phyloP scores from a whole-genome alignment of 2,797 vertebrate species.

The Glossophaga mutica region DNA sequence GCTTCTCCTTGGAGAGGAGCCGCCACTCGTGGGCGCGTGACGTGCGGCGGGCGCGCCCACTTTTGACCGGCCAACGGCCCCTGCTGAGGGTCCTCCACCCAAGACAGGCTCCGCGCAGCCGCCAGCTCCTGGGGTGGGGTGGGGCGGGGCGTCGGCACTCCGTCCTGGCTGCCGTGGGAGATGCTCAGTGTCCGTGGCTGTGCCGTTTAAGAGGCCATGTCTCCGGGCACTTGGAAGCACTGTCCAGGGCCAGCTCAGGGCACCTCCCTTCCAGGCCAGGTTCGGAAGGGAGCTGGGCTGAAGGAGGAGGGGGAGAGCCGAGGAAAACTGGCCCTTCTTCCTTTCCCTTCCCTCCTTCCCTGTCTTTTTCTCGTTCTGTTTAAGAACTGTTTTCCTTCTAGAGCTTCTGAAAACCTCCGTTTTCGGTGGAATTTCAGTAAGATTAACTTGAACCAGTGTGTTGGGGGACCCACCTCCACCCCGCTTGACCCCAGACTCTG shows the following conservation, averaged over 20 bases:
- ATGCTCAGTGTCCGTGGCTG: neutral
- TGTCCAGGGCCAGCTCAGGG: neutral
- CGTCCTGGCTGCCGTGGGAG: neutral
- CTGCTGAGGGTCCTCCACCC: no score
- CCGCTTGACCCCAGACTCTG: neutral
- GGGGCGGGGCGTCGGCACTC: no score
- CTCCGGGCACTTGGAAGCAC: neutral
- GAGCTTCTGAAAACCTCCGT: neutral
- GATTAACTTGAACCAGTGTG: neutral
- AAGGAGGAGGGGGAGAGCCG: neutral
- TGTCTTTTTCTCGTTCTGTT: neutral
- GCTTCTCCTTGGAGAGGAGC: neutral
- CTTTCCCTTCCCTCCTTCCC: neutral
- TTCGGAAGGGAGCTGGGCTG: neutral
- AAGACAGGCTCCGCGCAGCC: no score
- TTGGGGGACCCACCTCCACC: neutral
- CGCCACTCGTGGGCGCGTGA: accelerated
- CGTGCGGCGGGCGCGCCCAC: accelerated
- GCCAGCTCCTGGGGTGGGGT: neutral
- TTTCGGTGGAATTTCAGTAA: neutral
- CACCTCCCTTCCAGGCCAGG: neutral
- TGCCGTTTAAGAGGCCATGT: neutral
- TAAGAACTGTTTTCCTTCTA: neutral
- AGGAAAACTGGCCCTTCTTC: neutral
- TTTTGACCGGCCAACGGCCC: neutral